Evolutionary conservation across 2,797 vertebrate genomes (phyloP), one percentile per base, ranked within the genome.

Genomic region (Chelon labrosus): DNA sequence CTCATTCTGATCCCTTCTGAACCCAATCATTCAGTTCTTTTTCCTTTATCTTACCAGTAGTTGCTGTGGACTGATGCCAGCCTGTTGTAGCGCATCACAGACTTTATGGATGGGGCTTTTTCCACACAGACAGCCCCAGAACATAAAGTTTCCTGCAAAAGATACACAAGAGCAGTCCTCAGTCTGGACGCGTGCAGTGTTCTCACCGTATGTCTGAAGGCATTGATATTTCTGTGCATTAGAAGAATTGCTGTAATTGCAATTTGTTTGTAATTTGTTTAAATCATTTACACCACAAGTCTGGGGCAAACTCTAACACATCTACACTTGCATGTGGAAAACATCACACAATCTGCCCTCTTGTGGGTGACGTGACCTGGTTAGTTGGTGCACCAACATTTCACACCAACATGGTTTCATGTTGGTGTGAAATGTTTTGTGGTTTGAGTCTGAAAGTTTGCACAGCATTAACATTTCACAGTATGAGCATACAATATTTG

Each of bases 81-180:
- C 95, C 35, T 95, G 93, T 85, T 97, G 96, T 61, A 99, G 83
- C 0, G 92, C 95, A 60, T 85, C 93, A 85, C 97, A 99, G 53
- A 95, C 89, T 85, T 95, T 91, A 68, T 96, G 95, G 3, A 94
- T 79, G 2, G 96, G 93, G 76, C 96, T 96, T 81, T 95, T 94
- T 20, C 97, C 97, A 84, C 92, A 94, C 64, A 99, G 90, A 90
- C 97, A 97, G 46, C 95, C 96, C 98, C 98, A 98, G 84, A 99
- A 98, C 61, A 99, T 88, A 85, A 98, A 98, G 69, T 91, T 96
- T 38, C 98, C 98, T 99, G 68, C 8, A 73, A 49, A 79, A n/a
- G 42, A 78, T 13, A 87, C 51, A 88, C 10, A 86, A 65, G 65
- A 41, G 10, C 7, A 55, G 22, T n/a, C 7, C 5, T 74, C 42